phyloP scores from a whole-genome alignment of 2,888 invertebrate genomes.

The Neoaliturus tenellus region DNA sequence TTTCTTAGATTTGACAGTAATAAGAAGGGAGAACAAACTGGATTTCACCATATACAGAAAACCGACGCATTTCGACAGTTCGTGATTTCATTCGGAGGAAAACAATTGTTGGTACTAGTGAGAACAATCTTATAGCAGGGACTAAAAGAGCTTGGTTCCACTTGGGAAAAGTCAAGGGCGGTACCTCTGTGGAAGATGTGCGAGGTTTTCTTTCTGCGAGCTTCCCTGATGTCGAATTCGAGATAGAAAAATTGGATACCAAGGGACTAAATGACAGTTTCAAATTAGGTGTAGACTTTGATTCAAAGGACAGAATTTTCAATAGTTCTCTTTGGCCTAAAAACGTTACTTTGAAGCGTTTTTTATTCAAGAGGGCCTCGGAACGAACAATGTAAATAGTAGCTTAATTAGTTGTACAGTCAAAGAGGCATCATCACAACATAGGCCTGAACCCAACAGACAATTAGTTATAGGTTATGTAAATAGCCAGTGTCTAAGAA shows the following conservation, averaged over 20 bases:
- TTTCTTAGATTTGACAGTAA: too few species aligned
- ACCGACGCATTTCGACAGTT: too few species aligned
- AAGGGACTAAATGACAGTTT: not conserved
- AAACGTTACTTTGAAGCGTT: slow-evolving; percentile 11
- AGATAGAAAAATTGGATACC: not conserved
- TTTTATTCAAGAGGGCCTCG: slow-evolving; percentile 24
- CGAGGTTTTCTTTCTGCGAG: not conserved
- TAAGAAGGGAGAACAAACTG: too few species aligned
- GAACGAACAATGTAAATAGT: not conserved
- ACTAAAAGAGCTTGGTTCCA: not conserved
- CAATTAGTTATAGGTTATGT: not conserved
- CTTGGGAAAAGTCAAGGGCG: not conserved
- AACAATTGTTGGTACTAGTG: too few species aligned
- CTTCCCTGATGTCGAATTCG: not conserved
- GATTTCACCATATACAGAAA: too few species aligned
- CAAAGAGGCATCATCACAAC: not conserved
- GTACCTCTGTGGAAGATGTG: not conserved
- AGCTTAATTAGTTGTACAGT: not conserved
- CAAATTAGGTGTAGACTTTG: slow-evolving; percentile 8
- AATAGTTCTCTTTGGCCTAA: not conserved
- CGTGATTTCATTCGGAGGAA: too few species aligned
- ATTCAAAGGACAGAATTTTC: not conserved
- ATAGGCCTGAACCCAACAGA: not conserved
- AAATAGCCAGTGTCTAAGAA: not conserved
- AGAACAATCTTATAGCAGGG: not conserved